Evolutionary conservation across 2,888 invertebrate species (phyloP).

Genomic region (Clusia tigrina): DNA sequence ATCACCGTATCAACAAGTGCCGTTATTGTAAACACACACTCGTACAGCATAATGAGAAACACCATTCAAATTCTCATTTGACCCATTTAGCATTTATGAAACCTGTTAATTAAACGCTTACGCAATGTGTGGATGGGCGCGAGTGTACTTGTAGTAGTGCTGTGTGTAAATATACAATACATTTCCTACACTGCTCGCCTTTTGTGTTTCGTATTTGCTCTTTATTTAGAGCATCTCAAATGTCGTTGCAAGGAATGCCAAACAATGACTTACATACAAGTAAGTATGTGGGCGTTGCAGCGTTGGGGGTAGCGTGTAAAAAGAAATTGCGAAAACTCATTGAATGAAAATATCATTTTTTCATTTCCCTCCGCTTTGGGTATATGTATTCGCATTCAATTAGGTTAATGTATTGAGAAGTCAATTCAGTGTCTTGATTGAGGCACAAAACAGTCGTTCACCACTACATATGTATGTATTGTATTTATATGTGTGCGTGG

Average conservation of each 20-base stretch:
- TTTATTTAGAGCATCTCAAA: not conserved
- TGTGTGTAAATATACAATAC: not conserved
- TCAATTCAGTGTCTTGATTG: not conserved
- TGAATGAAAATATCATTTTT: not conserved
- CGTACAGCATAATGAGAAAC: not conserved
- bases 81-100: conserved; percentile 40
- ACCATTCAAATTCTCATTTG: conserved; percentile 26
- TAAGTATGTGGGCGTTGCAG: not conserved
- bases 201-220: not conserved
- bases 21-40: not conserved
- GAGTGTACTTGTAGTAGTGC: not conserved
- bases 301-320: not conserved
- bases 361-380: not conserved
- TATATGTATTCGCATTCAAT: not conserved
- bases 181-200: not conserved
- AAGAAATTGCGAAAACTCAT: not conserved
- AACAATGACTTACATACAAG: not conserved
- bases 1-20: conserved; percentile 4
- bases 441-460: not conserved
- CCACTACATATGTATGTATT: not conserved
- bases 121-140: not conserved
- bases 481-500: too few relatives aligned
- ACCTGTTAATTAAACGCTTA: conserved; percentile 39
- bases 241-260: not conserved
- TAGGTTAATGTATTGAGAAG: conserved; percentile 10